phyloP scores from a whole-genome alignment of 2,113 vertebrate species.

The Anarrhichthys ocellatus region DNA sequence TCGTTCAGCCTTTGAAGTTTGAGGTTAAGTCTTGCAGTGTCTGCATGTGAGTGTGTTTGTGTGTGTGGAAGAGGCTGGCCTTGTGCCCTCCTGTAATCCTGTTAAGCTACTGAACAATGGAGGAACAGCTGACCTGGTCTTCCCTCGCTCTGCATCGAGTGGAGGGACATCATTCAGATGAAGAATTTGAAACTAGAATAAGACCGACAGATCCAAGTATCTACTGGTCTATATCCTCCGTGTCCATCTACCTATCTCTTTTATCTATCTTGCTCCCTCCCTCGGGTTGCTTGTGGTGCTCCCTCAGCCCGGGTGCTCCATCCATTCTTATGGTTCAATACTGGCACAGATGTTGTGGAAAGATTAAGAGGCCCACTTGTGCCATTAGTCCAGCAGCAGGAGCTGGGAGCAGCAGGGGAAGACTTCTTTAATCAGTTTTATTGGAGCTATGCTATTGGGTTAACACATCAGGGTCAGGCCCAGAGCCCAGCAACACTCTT shows the following conservation, averaged over 20 bases:
- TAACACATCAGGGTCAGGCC: conserved; percentile 76
- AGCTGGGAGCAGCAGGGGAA: conserved; percentile 72
- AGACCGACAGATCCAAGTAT: conserved; percentile 17
- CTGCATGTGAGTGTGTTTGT: conserved; percentile 15
- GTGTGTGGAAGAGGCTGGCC: conserved; percentile 43
- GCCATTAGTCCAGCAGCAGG: conserved; percentile 73
- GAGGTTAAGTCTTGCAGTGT: conserved; percentile 41
- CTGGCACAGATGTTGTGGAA: conserved; percentile 79
- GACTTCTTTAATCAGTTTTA: conserved; percentile 80
- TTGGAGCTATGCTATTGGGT: conserved; percentile 76
- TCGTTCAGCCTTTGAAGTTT: conserved; percentile 59
- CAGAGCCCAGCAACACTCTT: conserved; percentile 40
- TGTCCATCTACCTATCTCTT: background rate
- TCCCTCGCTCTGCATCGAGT: conserved; percentile 50
- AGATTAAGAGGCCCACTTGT: conserved; percentile 78
- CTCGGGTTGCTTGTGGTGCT: conserved; percentile 3
- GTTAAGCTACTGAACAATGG: conserved; percentile 76
- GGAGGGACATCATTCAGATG: conserved; percentile 38
- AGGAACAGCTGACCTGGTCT: conserved; percentile 82
- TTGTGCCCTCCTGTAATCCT: conserved; percentile 65
- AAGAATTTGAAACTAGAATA: conserved; percentile 16
- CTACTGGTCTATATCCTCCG: conserved; percentile 10
- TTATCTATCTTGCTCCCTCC: background rate
- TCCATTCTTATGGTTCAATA: conserved; percentile 70
- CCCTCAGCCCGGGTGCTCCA: conserved; percentile 41